phyloP scores from a whole-genome alignment of 1,140 invertebrate species.

The Drosophila kohkoa region DNA sequence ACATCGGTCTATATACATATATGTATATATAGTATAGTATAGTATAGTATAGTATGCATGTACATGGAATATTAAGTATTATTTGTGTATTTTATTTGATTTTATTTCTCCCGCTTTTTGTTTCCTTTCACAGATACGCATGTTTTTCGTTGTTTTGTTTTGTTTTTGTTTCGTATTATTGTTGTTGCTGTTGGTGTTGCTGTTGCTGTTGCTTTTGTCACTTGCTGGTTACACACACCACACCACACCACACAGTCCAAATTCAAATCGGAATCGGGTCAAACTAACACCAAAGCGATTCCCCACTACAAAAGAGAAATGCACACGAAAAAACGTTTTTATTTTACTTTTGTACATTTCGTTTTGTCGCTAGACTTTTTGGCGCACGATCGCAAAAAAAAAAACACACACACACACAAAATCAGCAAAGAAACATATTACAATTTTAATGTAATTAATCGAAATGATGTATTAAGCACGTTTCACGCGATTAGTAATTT shows the following conservation, averaged over 20 bases:
- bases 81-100: conserved; percentile 46
- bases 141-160: conserved; percentile 25
- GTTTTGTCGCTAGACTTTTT: conserved; percentile 30
- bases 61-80: conserved; percentile 52
- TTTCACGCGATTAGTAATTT: conserved; percentile 56
- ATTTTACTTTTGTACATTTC: conserved; percentile 8
- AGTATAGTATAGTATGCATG: conserved; percentile 1
- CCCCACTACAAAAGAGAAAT: conserved; percentile 43
- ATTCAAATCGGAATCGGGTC: conserved; percentile 61
- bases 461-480: conserved; percentile 45
- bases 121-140: conserved; percentile 58
- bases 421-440: background rate
- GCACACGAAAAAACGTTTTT: conserved; percentile 45
- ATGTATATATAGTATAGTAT: conserved; percentile 16
- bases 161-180: conserved; percentile 44
- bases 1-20: conserved; percentile 6
- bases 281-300: conserved; percentile 43
- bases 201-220: conserved; percentile 37
- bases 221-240: conserved; percentile 29
- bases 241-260: conserved; percentile 27
- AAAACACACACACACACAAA: background rate
- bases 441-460: conserved; percentile 18
- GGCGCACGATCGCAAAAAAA: conserved; percentile 32
- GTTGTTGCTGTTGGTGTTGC: conserved; percentile 19
- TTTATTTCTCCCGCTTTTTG: conserved; percentile 43